Conservation (phyloP, 2,797 vertebrate genomes). For the Alcedo atthis region DNA sequence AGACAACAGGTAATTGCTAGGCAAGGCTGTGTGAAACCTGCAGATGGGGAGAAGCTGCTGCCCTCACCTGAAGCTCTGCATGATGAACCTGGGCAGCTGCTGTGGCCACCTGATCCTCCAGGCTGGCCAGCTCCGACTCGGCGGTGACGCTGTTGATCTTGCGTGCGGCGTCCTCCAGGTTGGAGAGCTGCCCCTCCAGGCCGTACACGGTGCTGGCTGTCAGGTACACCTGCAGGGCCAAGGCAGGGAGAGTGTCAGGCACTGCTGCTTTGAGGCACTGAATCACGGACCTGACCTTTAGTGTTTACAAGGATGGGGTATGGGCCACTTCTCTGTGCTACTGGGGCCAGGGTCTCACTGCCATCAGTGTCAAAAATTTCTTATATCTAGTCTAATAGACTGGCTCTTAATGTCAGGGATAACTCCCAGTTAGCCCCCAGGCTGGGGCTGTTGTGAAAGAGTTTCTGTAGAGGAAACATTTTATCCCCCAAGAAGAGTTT, state of each 20-base stretch:
- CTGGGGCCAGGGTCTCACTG: background rate
- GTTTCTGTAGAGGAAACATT: background rate
- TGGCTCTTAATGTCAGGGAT: background rate
- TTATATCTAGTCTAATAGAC: background rate
- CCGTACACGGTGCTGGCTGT: conserved; percentile 93
- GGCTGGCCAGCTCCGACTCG: conserved; percentile 88
- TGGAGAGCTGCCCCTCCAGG: conserved; percentile 90
- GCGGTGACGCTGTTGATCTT: conserved; percentile 87
- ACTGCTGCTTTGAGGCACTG: background rate
- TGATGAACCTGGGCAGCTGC: conserved; percentile 96
- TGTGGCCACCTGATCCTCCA: conserved; percentile 96
- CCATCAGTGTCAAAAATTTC: background rate
- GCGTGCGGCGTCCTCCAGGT: conserved; percentile 90
- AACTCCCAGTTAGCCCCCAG: background rate
- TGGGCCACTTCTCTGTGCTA: background rate
- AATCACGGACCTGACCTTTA: background rate
- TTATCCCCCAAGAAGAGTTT: background rate
- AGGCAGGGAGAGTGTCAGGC: background rate
- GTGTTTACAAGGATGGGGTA: background rate
- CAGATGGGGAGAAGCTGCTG: background rate
- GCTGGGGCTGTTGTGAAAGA: background rate
- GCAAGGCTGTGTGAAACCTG: background rate
- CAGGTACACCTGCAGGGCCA: conserved; percentile 88
- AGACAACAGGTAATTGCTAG: background rate
- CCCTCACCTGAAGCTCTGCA: conserved; percentile 91